phyloP scores from a whole-genome alignment of 2,888 invertebrate species.

The Coenonympha glycerion region DNA sequence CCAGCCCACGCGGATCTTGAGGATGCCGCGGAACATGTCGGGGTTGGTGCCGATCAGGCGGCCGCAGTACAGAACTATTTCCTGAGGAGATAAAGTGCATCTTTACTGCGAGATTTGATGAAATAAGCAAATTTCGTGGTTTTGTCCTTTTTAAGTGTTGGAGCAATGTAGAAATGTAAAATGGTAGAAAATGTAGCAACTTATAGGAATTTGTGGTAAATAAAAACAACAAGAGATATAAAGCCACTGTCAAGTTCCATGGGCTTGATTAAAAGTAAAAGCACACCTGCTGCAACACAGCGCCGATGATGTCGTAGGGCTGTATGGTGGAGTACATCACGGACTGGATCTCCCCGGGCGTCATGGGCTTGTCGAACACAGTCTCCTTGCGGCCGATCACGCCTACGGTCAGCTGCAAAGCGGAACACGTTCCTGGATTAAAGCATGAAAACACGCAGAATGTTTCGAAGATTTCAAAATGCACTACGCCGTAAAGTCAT shows the following conservation, averaged over 20 bases:
- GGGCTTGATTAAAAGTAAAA: not conserved
- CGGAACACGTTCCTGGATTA: not conserved
- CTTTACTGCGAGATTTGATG: too few relatives aligned
- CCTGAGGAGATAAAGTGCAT: too few relatives aligned
- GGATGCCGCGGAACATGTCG: slow-evolving; percentile 95
- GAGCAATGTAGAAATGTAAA: too few relatives aligned
- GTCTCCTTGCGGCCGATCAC: slow-evolving; percentile 96
- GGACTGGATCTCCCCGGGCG: slow-evolving; percentile 94
- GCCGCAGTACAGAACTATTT: slow-evolving; percentile 95
- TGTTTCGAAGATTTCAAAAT: too few relatives aligned
- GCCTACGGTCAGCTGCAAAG: slow-evolving; percentile 87
- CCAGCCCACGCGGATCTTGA: slow-evolving; percentile 89
- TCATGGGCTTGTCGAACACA: slow-evolving; percentile 98
- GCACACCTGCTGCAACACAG: slow-evolving; percentile 91
- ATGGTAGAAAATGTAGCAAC: not conserved
- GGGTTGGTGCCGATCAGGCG: slow-evolving; percentile 94
- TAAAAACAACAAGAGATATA: too few relatives aligned
- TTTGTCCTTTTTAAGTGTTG: too few relatives aligned
- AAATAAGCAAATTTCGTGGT: too few relatives aligned
- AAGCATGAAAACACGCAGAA: too few relatives aligned
- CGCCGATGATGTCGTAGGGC: slow-evolving; percentile 92
- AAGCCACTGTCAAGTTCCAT: too few relatives aligned
- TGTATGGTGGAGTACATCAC: slow-evolving; percentile 94
- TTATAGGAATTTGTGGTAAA: not conserved
- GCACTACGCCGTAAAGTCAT: too few relatives aligned